A percentile compares a stretch with the other conserved stretches of the same genome.
phyloP scores from a whole-genome alignment of 1,140 invertebrate species.

The Hypothenemus hampei region DNA sequence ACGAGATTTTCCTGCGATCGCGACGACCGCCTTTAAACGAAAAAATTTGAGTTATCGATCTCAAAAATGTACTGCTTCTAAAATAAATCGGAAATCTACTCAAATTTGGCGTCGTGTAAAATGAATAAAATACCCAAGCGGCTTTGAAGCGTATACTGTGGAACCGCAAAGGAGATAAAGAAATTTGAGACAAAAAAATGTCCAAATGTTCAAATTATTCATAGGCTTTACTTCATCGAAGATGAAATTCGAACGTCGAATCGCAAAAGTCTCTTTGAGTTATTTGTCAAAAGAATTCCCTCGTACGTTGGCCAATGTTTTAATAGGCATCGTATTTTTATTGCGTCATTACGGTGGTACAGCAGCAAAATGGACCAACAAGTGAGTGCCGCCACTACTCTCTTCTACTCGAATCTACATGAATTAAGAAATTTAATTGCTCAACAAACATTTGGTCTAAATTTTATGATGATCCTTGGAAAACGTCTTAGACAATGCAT shows the following conservation, averaged over 20 bases:
- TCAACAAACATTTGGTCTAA: no score
- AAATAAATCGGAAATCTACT: conserved; percentile 24
- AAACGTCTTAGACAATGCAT: no score
- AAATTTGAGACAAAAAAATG: conserved; percentile 41
- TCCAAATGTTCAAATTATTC: conserved; percentile 44
- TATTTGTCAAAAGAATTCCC: conserved; percentile 37
- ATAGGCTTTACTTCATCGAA: conserved; percentile 39
- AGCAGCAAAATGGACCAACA: no score
- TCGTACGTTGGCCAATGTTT: no score
- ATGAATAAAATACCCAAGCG: conserved; percentile 39
- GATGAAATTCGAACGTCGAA: conserved; percentile 36
- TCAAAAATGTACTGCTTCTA: conserved; percentile 27
- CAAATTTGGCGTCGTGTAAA: conserved; percentile 34
- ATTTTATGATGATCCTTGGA: no score
- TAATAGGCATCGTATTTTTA: no score
- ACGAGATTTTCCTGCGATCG: no score
- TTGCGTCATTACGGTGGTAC: no score
- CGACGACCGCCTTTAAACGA: no score
- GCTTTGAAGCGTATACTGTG: conserved; percentile 34
- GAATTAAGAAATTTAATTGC: no score
- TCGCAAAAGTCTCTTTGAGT: conserved; percentile 39
- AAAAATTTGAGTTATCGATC: conserved; percentile 17
- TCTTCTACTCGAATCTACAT: no score
- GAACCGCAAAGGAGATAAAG: conserved; percentile 37
- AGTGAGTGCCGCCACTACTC: no score